Conservation (phyloP, 2,888 invertebrate genomes). For the Lacanobia wlatinum region DNA sequence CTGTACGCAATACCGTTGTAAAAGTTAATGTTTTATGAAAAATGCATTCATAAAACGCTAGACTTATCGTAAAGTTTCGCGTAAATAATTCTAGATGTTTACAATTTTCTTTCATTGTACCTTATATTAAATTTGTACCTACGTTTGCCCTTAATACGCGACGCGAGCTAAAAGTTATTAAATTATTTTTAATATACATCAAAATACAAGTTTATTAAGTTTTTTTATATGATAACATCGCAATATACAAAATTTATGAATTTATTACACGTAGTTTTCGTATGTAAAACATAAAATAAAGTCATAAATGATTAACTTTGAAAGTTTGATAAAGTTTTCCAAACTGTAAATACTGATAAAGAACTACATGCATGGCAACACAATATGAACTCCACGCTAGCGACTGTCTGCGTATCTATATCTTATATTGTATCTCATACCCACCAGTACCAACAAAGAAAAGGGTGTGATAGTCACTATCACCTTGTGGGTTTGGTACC, state of each 20-base stretch:
- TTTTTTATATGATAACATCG: conserved; percentile 40
- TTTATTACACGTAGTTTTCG: conserved; percentile 18
- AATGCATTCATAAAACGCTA: conserved; percentile 34
- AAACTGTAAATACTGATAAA: conserved; percentile 2
- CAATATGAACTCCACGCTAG: neutral
- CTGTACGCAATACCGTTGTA: conserved; percentile 31
- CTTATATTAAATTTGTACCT: neutral
- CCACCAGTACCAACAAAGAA: neutral
- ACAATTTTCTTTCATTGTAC: conserved; percentile 25
- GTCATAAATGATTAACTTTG: conserved; percentile 16
- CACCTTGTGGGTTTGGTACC: neutral
- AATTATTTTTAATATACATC: conserved; percentile 31
- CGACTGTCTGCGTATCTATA: neutral
- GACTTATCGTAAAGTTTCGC: conserved; percentile 28
- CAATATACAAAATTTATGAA: conserved; percentile 33
- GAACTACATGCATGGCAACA: neutral
- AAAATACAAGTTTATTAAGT: conserved; percentile 36
- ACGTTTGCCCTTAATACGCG: conserved; percentile 4
- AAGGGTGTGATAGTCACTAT: neutral
- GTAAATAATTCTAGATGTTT: conserved; percentile 27
- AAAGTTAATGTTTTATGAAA: conserved; percentile 35
- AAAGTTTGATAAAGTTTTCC: conserved; percentile 16
- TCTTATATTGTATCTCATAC: neutral
- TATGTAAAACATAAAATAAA: conserved; percentile 12
- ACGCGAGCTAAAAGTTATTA: conserved; percentile 34